Evolutionary conservation across 1,140 invertebrate species (phyloP), one percentile per base, ranked within the genome.

Genomic region (Heliothis virescens): DNA sequence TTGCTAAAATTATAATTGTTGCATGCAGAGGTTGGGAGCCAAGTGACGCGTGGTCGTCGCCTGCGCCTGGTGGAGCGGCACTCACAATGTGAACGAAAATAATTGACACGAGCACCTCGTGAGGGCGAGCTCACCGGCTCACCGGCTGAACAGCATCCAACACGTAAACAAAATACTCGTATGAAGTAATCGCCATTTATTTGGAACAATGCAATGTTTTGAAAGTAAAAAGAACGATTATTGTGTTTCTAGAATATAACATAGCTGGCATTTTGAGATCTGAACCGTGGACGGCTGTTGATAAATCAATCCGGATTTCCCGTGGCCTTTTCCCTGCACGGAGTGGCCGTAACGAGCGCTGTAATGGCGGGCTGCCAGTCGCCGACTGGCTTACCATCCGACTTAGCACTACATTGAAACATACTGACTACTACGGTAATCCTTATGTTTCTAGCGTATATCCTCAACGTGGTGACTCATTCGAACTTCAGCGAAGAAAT

Each of bases 1-100:
- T 67, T 41, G 75, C 63, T 69, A 78, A 78, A 67, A 57, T 78
- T 69, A 65, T 77, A 78, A 78, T 78, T 78, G 60, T 65, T 76
- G 60, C 65, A 76, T 76, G 74, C 74, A 76, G 60, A 41, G 18
- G 60, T 63, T 63, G 74, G 50, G n/a, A 69, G 65, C 47, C 16
- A 67, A 67, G 47, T 12, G 57, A 62, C 41, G 59, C 73, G 29
- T 10, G 47, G 73, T 41, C 47, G 41, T 18, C 41, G 74, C 59
- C 50, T 55, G 34, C 34, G 34, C 34, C 34, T 41, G 34, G 1
- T 41, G 34, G 34, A 41, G 34, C 34, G 5, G 34, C 34, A 5
- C 1, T 5, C 34, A 41, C 34, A 41, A 60, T 60, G 26, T 60
- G 18, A 60, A 60, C 57, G 11, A 26, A 26, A 29, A 60, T 60